Conservation (phyloP, 2,113 vertebrate genomes). For the Actenoides lindsayi region DNA sequence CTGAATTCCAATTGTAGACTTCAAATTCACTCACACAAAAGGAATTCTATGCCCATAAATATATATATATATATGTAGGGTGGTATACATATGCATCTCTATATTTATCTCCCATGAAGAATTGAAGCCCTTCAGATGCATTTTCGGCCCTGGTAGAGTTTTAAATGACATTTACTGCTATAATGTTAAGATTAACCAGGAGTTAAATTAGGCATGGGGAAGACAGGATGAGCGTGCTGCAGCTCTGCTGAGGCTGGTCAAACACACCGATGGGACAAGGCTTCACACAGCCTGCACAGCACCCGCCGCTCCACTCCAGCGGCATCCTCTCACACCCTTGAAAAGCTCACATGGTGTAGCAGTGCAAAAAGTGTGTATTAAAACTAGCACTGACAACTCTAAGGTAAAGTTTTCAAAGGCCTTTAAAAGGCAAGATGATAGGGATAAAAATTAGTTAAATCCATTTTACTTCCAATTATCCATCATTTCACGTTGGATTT, state of each 20-base stretch:
- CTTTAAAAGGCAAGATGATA: not conserved
- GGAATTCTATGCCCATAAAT: not conserved
- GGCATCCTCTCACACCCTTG: not conserved
- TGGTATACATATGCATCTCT: rapidly evolving
- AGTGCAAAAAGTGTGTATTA: rapidly evolving
- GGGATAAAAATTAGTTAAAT: not conserved
- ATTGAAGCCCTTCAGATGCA: rapidly evolving
- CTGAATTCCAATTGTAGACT: not conserved
- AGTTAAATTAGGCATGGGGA: rapidly evolving
- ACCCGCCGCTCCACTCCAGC: rapidly evolving
- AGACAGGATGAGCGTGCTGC: rapidly evolving
- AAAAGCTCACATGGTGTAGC: rapidly evolving
- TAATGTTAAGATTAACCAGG: not conserved
- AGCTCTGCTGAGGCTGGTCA: not conserved
- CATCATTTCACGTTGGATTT: not conserved
- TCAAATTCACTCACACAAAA: not conserved
- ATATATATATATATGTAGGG: too few species aligned
- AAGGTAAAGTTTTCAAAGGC: not conserved
- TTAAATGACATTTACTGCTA: rapidly evolving
- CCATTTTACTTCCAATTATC: not conserved
- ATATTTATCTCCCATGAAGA: not conserved
- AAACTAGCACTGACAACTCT: not conserved
- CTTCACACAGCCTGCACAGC: not conserved
- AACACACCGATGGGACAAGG: not conserved
- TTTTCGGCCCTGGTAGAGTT: not conserved